phyloP scores from a whole-genome alignment of 2,113 vertebrate genomes.

The Bubo scandiacus region DNA sequence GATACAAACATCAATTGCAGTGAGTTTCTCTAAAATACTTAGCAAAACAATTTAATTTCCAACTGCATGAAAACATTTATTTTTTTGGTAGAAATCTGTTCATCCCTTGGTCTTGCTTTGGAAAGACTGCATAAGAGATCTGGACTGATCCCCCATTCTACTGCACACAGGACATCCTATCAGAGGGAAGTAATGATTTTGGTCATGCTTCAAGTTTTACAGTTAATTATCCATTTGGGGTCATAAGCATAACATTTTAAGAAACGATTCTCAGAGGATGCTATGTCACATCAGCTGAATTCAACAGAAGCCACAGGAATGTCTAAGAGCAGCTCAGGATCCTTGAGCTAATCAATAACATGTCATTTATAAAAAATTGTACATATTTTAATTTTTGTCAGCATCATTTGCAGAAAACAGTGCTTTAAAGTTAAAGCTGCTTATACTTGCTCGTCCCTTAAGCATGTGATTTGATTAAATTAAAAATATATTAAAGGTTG shows the following conservation, averaged over 20 bases:
- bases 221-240: not conserved
- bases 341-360: not conserved
- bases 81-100: not conserved
- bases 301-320: not conserved
- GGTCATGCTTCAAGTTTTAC: not conserved
- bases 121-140: not conserved
- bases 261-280: not conserved
- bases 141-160: not conserved
- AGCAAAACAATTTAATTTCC: not conserved
- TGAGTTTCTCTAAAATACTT: not conserved
- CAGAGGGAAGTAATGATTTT: not conserved
- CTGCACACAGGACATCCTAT: not conserved
- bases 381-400: not conserved
- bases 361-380: not conserved
- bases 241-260: not conserved
- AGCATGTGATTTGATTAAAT: not conserved
- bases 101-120: not conserved
- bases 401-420: not conserved
- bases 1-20: not conserved
- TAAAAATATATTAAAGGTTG: not conserved
- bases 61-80: not conserved
- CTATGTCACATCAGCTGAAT: not conserved
- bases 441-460: not conserved
- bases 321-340: not conserved
- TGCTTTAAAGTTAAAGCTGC: not conserved